Evolutionary conservation across 2,113 vertebrate genomes (phyloP).

Genomic region (Lepisosteus osseus): DNA sequence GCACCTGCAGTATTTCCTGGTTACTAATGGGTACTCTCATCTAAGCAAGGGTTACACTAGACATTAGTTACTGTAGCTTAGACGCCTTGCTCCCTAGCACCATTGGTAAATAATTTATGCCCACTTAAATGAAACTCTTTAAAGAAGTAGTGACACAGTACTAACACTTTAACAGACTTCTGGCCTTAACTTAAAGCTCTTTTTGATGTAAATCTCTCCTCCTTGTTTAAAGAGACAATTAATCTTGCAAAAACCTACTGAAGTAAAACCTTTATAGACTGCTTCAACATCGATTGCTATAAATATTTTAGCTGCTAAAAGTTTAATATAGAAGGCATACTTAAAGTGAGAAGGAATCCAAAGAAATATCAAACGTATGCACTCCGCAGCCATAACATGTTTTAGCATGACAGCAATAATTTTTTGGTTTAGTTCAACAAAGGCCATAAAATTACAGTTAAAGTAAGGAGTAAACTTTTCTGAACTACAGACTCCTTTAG

Average conservation of each 20-base stretch:
- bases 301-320: constrained; percentile 34
- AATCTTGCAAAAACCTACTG: constrained; percentile 40
- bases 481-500: constrained; percentile 43
- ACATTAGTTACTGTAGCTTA: neutral
- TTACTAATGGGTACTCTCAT: neutral
- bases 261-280: constrained; percentile 25
- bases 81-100: neutral
- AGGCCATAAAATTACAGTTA: constrained; percentile 45
- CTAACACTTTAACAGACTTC: neutral
- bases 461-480: constrained; percentile 43
- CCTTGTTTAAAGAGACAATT: constrained; percentile 42
- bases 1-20: neutral
- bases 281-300: constrained; percentile 30
- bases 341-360: constrained; percentile 18
- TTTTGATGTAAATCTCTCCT: constrained; percentile 32
- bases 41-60: neutral
- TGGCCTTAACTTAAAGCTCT: constrained; percentile 5
- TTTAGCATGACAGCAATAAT: constrained; percentile 33
- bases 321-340: constrained; percentile 1
- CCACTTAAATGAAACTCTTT: constrained; percentile 5
- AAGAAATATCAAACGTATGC: constrained; percentile 26
- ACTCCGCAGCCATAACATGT: constrained; percentile 16
- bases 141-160: constrained; percentile 1
- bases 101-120: constrained; percentile 7
- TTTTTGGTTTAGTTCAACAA: constrained; percentile 46